Conservation (phyloP, 2,797 vertebrate species). For the Hippocampus kuda region DNA sequence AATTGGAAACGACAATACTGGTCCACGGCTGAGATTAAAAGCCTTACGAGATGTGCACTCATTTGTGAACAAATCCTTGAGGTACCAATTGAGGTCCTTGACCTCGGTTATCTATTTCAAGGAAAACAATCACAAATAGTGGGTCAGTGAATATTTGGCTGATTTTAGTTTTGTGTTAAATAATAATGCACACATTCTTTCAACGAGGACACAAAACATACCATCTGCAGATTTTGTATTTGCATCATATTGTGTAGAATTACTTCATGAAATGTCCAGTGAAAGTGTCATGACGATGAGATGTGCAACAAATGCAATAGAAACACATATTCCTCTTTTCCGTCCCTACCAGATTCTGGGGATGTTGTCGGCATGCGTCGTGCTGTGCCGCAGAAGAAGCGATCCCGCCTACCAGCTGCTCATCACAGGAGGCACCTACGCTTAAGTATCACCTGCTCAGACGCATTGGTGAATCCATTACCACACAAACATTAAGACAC, state of each 20-base stretch:
- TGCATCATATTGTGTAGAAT: background rate
- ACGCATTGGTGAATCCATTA: conserved; percentile 55
- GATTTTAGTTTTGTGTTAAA: too few relatives aligned
- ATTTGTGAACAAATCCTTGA: too few relatives aligned
- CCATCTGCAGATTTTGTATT: too few relatives aligned
- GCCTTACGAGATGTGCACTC: too few relatives aligned
- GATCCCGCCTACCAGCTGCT: conserved; percentile 91
- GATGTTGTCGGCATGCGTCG: conserved; percentile 87
- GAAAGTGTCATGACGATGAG: background rate
- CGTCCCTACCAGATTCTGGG: conserved; percentile 77
- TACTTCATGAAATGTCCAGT: background rate
- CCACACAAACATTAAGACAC: conserved; percentile 18
- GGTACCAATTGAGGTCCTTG: too few relatives aligned
- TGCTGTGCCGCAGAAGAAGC: conserved; percentile 80
- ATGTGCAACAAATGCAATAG: background rate
- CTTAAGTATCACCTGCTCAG: conserved; percentile 55
- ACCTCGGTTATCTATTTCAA: too few relatives aligned
- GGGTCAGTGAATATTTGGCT: too few relatives aligned
- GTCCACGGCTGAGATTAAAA: too few relatives aligned
- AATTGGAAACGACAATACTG: too few relatives aligned
- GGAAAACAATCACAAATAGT: too few relatives aligned
- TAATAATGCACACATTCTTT: too few relatives aligned
- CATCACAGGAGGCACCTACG: conserved; percentile 80
- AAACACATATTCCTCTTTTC: background rate
- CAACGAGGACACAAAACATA: too few relatives aligned